Base-by-base conservation (phyloP, 2,113 vertebrate species). In the Gallinago jamesoni region DNA sequence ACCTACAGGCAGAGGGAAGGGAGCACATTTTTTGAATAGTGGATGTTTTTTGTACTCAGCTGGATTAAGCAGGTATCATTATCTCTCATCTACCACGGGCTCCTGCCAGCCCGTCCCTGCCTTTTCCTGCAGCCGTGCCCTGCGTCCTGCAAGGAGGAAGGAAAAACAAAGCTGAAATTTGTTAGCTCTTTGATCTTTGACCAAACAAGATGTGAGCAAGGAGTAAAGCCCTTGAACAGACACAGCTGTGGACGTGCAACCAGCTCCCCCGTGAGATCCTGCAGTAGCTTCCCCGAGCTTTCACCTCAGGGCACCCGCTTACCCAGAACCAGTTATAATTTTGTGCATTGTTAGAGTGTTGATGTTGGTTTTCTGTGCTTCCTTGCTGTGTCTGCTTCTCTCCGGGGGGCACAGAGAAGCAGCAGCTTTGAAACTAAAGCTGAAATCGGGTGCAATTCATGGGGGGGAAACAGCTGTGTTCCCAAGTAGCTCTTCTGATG, bases 21-120 rank as follows among this genome's bases (percentile, higher is more conserved):
- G 14, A 35, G 8, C 9, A 19, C 2, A 0, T 17, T 4, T 12
- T 62, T 64, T 57, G 8, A n/a, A 27, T 1, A 6, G 22, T 19
- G 57, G 35, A 4, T 22, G 6, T 31, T 13, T 31, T 28, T 33
- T 33, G 25, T 55, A 2, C n/a, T n/a, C 14, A 2, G 7, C 31
- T 66, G 43, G 31, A 13, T 43, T 27, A 50, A 50, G 35, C 55
- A 69, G 18, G 28, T 22, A 33, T 8, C 3, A 5, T 17, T 59
- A 22, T 62, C 7, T 66, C 19, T 47, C 3, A 6, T 18, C 8
- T 59, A 28, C 37, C 59, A 0, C 14, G 30, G 50, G 12, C 33
- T 37, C 64, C 57, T 64, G 43, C 43, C 33, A 35, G 50, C 45
- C 37, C 1, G 0, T 56, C 67, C 37, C 53, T 62, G 18, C 72